Base-by-base conservation (phyloP, 2,888 invertebrate species). In the Andrena hattorfiana region DNA sequence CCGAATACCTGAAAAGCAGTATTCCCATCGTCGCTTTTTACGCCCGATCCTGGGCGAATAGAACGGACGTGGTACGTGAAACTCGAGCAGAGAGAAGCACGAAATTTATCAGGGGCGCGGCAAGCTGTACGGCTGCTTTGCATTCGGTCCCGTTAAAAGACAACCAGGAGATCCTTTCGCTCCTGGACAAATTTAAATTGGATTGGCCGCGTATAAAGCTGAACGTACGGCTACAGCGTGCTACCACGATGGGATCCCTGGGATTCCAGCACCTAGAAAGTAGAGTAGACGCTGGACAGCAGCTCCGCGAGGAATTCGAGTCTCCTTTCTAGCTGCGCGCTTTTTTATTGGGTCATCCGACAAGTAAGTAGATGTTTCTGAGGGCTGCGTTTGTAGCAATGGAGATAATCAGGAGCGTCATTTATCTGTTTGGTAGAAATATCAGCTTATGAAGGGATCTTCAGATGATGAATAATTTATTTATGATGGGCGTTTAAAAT, bases 141-240 rank as follows among this genome's bases (percentile, higher is more conserved):
- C 87, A 87, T 87, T 87, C 72, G 81, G 79, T 87, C 81, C 87
- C 87, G 87, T 87, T 87, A 87, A 87, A 83, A 87, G 76, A 75
- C 87, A 60, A 69, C 56, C 62, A 63, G 69, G 48, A 74, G 72
- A 51, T 64, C 79, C 67, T 67, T 68, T 72, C 79, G 72, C 51
- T 79, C 60, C 78, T 71, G 78, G 80, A 78, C 80, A 77, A 79
- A 79, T 79, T 79, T 79, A 77, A 77, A 79, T 79, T 79, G 35
- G 56, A 49, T 30, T 35, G 54, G 48, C n/a, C 23, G 54, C 69
- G 69, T 69, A 59, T 42, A 69, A 49, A 35, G 35, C 49, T 49
- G 69, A 77, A 77, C 69, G 63, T 79, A 77, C 23, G 56, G 10
- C 56, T 64, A 48, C 62, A 49, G 42, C 35, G 35, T 10, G 20